These are phyloP conservation scores for Delichon dasypus DNA, from an alignment of 2,797 vertebrate genomes.

Conservation along the genomic window DNA sequence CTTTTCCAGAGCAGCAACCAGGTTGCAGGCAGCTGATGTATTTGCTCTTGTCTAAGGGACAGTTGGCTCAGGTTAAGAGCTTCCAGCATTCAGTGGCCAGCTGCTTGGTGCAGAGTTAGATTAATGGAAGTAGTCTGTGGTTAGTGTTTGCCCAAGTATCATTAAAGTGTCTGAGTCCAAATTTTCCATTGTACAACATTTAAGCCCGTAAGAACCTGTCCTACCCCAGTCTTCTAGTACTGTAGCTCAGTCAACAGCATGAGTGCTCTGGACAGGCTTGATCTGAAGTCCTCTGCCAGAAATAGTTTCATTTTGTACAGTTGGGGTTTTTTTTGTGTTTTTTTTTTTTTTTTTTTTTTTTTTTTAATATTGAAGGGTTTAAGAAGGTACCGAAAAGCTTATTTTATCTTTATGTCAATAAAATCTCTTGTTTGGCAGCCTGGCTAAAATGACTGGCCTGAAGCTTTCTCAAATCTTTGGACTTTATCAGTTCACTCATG, in stretches of 20 bases:
- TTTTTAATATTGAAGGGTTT: not conserved
- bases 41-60: slow-evolving; percentile 1
- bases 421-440: not conserved
- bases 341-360: not conserved
- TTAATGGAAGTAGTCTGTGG: not conserved
- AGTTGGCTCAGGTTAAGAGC: not conserved
- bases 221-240: rapidly evolving
- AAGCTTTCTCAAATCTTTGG: not conserved
- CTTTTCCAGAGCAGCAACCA: not conserved
- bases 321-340: not conserved
- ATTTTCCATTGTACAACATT: not conserved
- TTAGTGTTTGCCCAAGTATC: not conserved
- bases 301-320: not conserved
- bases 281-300: not conserved
- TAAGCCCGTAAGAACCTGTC: not conserved
- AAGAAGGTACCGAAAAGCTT: rapidly evolving
- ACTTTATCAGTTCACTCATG: not conserved
- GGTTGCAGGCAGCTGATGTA: not conserved
- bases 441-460: not conserved
- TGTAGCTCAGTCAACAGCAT: rapidly evolving
- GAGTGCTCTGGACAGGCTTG: not conserved
- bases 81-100: not conserved
- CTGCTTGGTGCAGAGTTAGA: not conserved
- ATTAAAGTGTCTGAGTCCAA: not conserved
- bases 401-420: not conserved